These are phyloP conservation scores for Limnephilus auricula DNA, from an alignment of 2,888 invertebrate species.

Conservation along the genomic window DNA sequence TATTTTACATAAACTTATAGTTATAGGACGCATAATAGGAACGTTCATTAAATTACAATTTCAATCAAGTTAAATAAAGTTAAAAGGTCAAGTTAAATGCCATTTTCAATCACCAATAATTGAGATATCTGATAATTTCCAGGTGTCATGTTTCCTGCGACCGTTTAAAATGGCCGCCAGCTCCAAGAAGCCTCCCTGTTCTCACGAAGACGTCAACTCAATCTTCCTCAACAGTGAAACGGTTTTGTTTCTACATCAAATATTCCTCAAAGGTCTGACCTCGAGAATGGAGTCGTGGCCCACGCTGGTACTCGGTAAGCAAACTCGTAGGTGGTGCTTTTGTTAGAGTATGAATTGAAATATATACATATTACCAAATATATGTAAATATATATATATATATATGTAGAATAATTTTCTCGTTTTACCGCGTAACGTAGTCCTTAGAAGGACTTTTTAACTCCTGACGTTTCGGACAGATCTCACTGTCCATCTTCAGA, in stretches of 20 bases:
- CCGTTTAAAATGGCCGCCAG: slow-evolving; percentile 97
- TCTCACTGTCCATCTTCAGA: too few relatives aligned
- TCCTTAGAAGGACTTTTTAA: too few relatives aligned
- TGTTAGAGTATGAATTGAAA: neutral
- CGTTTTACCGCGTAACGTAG: too few relatives aligned
- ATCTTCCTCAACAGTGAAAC: slow-evolving; percentile 96
- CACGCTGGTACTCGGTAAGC: slow-evolving; percentile 90
- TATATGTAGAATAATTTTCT: too few relatives aligned
- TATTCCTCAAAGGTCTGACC: slow-evolving; percentile 94
- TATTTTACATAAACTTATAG: neutral
- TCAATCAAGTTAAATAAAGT: neutral
- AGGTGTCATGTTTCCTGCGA: slow-evolving; percentile 89
- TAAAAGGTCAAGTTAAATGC: too few relatives aligned
- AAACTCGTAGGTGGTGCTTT: neutral
- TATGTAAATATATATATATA: too few relatives aligned
- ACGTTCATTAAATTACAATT: neutral
- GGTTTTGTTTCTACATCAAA: slow-evolving; percentile 94
- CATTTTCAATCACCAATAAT: neutral
- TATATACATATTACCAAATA: too few relatives aligned
- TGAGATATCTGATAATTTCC: neutral
- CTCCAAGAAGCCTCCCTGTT: slow-evolving; percentile 93
- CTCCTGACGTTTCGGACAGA: too few relatives aligned
- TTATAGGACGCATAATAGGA: too few relatives aligned
- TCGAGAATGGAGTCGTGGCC: slow-evolving; percentile 96
- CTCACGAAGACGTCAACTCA: slow-evolving; percentile 95